Base-by-base conservation (phyloP, 2,797 vertebrate species). In the Ptychobarbus kaznakovi region DNA sequence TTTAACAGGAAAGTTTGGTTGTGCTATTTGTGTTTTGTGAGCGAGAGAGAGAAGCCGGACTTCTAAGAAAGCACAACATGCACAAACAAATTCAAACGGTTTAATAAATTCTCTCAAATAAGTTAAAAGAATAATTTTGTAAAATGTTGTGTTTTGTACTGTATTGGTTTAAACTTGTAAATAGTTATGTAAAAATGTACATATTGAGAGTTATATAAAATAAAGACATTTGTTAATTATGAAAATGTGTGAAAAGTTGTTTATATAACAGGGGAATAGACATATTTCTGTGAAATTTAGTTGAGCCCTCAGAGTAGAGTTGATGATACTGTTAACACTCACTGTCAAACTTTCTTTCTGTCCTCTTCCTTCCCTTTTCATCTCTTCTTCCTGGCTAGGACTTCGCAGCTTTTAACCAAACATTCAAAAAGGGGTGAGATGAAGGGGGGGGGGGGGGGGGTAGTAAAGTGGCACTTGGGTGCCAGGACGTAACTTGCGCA, bases 101-200 rank as follows among this genome's bases (percentile, higher is more conserved):
- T 82, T 42, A 38, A 18, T 12, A 10, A 58, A 86, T 46, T 46
- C 10, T 82, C 38, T 40, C 32, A 44, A 82, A 42, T 79, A 83
- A 83, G 85, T 87, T 88, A 73, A 82, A 80, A 82, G 61, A 78
- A 78, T 63, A 63, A 40, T 40, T 82, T 77, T 87, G 83, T 84
- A 70, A 65, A 78, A 82, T 40, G 22, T 58, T 84, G 77, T 74
- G 68, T 88, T 87, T 88, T 91, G 75, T 90, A 85, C 56, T 91
- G 88, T 87, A 25, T 89, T 91, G 70, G 89, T 87, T 86, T 89
- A 74, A 51, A 56, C 88, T 89, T 94, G 86, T 94, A 92, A 88
- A 91, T 94, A 90, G 89, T 87, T 85, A 77, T 96, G 94, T 95
- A 95, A 88, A 90, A 93, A 83, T 96, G 94, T 95, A 94, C 68